Evolutionary conservation across 1,140 invertebrate species (phyloP).

Genomic region (Chelonus insularis): DNA sequence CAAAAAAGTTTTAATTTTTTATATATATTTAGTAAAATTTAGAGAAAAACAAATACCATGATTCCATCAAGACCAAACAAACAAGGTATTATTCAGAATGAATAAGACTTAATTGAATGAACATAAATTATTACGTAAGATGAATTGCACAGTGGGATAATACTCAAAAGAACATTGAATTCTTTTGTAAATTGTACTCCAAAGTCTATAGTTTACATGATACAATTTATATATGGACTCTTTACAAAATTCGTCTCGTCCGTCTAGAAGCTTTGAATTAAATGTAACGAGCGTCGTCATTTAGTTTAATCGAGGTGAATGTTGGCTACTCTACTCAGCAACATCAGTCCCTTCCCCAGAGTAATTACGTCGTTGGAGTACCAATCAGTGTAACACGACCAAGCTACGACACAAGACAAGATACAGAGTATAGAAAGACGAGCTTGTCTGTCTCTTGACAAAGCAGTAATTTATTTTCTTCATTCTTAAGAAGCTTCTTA

Average conservation of each 20-base stretch:
- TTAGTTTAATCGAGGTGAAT: constrained; percentile 27
- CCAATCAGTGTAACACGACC: constrained; percentile 29
- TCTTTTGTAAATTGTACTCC: background rate
- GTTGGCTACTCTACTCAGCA: constrained; percentile 17
- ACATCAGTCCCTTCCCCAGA: constrained; percentile 9
- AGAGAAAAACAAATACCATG: too few relatives aligned
- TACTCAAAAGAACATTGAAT: background rate
- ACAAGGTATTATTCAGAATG: too few relatives aligned
- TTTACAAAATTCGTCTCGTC: background rate
- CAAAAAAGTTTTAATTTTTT: too few relatives aligned
- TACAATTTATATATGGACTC: too few relatives aligned
- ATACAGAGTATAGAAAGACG: background rate
- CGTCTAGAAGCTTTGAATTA: constrained; percentile 16
- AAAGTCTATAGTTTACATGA: too few relatives aligned
- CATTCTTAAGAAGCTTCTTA: background rate
- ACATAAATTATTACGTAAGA: too few relatives aligned
- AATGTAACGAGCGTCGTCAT: constrained; percentile 20
- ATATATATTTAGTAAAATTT: too few relatives aligned
- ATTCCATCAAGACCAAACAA: too few relatives aligned
- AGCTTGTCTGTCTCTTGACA: background rate
- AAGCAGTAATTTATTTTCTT: constrained; percentile 6
- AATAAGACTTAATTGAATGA: too few relatives aligned
- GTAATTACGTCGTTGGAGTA: constrained; percentile 28
- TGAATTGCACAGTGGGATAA: too few relatives aligned
- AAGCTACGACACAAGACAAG: background rate